Base-by-base conservation (phyloP, 30 jellyfish, hydroid and myxozoan genomes). In the Rhopilema esculentum region DNA sequence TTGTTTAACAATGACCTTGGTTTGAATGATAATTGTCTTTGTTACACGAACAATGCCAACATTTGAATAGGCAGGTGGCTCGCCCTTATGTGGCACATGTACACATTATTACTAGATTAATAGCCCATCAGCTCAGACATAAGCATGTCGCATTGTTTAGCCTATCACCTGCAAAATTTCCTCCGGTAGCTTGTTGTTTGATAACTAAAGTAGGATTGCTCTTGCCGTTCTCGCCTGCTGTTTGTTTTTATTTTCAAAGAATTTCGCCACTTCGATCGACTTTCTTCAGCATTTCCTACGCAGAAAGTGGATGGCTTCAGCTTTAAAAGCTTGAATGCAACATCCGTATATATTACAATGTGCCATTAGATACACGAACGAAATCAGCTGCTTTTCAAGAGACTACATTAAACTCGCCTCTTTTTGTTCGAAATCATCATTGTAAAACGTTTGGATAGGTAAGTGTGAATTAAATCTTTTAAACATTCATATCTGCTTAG, bases 51-150 rank as follows among this genome's bases (percentile, higher is more conserved):
- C 92, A 84, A 84, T 84, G 81, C 66, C 29, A 16, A 8, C 87
- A 69, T 84, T 84, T 72, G 76, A 72, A 84, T 27, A 72, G 92
- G 75, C 92, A 84, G 92, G 92, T 84, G 92, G 92, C 81, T 52
- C 6, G 21, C 73, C 87, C 92, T 69, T 84, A 71, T 84, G 87
- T 72, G 87, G 92, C 92, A 72, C 92, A 84, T 84, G 92, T 84
- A 84, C 92, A 84, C 87, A 84, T 84, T 84, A 84, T 84, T 84
- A 84, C 87, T 19, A 84, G 92, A 84, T 84, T 84, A 84, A 84
- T 84, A 84, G 72, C 87, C 92, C 87, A 84, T 84, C 92, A 84
- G 66, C 92, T 70, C 33, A 84, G 92, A 84, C 86, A 72, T 69
- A 72, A 76, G 92, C 92, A 69, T 72, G 84, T 84, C 49, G 87